Evolutionary conservation across 92 coral and sea anemone species (phyloP), one percentile per base, ranked within the genome.

Genomic region (Blastomussa wellsi): DNA sequence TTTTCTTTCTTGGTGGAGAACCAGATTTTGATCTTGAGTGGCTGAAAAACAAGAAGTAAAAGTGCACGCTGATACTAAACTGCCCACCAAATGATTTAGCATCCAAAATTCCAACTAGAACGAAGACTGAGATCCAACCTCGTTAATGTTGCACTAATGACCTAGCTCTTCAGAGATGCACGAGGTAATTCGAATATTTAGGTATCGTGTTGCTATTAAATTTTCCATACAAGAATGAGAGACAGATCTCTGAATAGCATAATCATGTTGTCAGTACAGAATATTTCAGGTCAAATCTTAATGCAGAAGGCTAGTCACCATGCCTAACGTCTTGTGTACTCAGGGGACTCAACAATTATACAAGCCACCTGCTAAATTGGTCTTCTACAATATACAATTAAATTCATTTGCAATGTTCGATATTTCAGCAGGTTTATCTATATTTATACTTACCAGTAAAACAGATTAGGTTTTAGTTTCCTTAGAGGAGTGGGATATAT

Each of bases 11-110:
- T 32, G 88, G 86, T 22, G 94, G 90, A 28, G 97, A 92, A 32
- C 87, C 90, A 11, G 95, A 93, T 71, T 90, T 93, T 65, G 95
- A 93, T 69, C 93, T 89, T 78, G 93, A 92, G 2, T 59, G 53
- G 32, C 86, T 90, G 55, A 37, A 83, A 31, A 74, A 59, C 19
- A n/a, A 10, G n/a, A 13, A 39, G 44, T n/a, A 16, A 44, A 5
- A 69, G 68, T 17, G 47, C 2, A 49, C 35, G 33, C 2, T 47
- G 68, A 66, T 19, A 36, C 39, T 68, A 33, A 32, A 14, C 33
- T 32, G 42, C 35, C 44, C 35, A 17, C 11, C 16, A 36, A 68
- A 42, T 22, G 65, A 26, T 57, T 20, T 57, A 22, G 2, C 10
- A 13, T 26, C 4, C 10, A 57, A 26, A 28, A 57, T 24, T 8